phyloP scores from a whole-genome alignment of 2,888 invertebrate genomes.

The Drosophila ezoana region DNA sequence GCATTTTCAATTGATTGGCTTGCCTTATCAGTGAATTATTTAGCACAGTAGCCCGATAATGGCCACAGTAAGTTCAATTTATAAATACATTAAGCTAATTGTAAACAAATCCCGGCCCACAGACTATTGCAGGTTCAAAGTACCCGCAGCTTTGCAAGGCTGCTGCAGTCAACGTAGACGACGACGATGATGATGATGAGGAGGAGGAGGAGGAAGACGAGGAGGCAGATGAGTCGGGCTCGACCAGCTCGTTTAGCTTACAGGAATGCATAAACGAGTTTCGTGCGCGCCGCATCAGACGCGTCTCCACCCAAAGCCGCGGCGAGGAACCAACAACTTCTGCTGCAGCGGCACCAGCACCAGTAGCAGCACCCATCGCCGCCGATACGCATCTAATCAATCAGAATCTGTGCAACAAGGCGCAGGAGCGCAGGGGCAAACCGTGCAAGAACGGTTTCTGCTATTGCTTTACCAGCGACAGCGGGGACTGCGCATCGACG shows the following conservation, averaged over 20 bases:
- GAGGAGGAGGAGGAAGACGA: constrained; percentile 59
- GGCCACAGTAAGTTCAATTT: constrained; percentile 56
- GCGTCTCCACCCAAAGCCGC: constrained; percentile 73
- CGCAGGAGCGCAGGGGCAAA: constrained; percentile 82
- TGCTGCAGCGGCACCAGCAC: background rate
- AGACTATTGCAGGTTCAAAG: constrained; percentile 61
- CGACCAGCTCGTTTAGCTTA: constrained; percentile 81
- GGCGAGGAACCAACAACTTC: constrained; percentile 12
- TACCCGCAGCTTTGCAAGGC: constrained; percentile 29
- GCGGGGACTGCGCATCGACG: constrained; percentile 76
- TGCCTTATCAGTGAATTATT: constrained; percentile 44
- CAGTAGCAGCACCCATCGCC: background rate
- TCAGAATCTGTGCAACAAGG: constrained; percentile 82
- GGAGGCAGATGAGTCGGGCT: constrained; percentile 69
- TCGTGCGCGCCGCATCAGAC: constrained; percentile 78
- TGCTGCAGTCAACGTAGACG: constrained; percentile 5
- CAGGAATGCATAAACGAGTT: constrained; percentile 83
- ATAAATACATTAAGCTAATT: background rate
- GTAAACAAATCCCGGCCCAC: constrained; percentile 37
- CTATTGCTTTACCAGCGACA: constrained; percentile 85
- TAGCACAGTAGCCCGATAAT: constrained; percentile 25
- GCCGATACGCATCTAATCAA: constrained; percentile 80
- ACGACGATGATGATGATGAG: constrained; percentile 26
- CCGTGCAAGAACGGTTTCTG: constrained; percentile 84
- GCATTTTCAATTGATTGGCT: constrained; percentile 27